These are phyloP conservation scores for Pangasianodon hypophthalmus DNA, from an alignment of 2,113 vertebrate species.

Conservation along the genomic window DNA sequence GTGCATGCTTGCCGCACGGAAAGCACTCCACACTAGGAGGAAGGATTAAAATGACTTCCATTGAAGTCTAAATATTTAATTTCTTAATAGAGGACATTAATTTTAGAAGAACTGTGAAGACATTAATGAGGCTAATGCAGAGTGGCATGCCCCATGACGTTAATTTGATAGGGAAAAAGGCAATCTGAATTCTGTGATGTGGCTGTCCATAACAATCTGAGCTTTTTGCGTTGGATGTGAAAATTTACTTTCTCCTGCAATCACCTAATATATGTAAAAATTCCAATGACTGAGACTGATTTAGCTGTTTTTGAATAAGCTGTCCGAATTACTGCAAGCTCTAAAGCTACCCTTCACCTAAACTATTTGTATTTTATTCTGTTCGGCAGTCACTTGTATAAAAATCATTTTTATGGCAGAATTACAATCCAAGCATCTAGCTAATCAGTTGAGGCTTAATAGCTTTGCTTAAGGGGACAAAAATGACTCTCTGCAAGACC, in stretches of 20 bases:
- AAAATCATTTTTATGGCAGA: background rate
- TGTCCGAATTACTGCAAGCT: background rate
- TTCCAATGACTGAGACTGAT: background rate
- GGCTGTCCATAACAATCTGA: background rate
- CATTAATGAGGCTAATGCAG: slow-evolving; percentile 62
- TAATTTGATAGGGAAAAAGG: slow-evolving; percentile 53
- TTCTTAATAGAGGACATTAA: slow-evolving; percentile 65
- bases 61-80: slow-evolving; percentile 67
- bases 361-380: background rate
- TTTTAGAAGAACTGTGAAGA: slow-evolving; percentile 60
- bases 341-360: background rate
- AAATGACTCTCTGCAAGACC: background rate
- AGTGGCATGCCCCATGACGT: slow-evolving; percentile 55
- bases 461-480: slow-evolving; percentile 3
- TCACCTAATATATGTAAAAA: background rate
- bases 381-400: background rate
- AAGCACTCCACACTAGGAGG: slow-evolving; percentile 48
- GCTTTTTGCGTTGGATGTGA: background rate
- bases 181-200: background rate
- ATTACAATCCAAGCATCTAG: background rate
- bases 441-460: background rate
- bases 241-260: background rate
- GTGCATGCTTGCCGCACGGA: slow-evolving; percentile 21
- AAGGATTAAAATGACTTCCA: slow-evolving; percentile 58
- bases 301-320: background rate